Evolutionary conservation across 2,113 vertebrate species (phyloP).

Genomic region (Turdus rufiventris): DNA sequence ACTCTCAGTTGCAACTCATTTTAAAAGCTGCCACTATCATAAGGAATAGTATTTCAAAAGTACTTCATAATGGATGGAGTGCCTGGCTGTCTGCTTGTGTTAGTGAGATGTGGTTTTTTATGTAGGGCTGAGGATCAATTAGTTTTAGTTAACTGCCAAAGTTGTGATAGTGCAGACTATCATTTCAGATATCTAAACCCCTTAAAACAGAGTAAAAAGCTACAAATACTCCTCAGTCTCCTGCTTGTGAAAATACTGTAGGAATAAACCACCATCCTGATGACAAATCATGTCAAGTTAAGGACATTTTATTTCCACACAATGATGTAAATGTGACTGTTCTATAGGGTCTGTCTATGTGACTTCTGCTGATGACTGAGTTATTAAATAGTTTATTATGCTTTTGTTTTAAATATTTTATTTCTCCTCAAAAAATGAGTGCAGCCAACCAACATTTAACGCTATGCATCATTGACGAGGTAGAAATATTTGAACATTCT

Average conservation of each 20-base stretch:
- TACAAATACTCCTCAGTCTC: accelerated
- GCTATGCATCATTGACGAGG: background rate
- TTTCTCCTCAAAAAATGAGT: background rate
- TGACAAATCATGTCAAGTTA: background rate
- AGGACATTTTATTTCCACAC: background rate
- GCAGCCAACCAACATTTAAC: background rate
- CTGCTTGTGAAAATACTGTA: background rate
- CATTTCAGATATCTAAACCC: background rate
- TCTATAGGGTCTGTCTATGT: background rate
- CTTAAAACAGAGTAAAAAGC: background rate
- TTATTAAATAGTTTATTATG: background rate
- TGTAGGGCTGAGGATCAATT: background rate
- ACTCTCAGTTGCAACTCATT: background rate
- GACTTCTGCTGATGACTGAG: background rate
- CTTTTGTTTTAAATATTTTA: background rate
- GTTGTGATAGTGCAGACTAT: background rate
- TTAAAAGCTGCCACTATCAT: background rate
- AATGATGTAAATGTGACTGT: background rate
- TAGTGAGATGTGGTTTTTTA: background rate
- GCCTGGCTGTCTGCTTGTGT: background rate
- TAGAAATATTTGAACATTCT: background rate
- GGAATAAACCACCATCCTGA: background rate
- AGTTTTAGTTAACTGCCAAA: background rate
- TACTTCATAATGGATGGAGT: background rate
- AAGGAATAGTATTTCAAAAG: background rate